Conservation (phyloP, 2,888 invertebrate species). For the Torymus tubicola region DNA sequence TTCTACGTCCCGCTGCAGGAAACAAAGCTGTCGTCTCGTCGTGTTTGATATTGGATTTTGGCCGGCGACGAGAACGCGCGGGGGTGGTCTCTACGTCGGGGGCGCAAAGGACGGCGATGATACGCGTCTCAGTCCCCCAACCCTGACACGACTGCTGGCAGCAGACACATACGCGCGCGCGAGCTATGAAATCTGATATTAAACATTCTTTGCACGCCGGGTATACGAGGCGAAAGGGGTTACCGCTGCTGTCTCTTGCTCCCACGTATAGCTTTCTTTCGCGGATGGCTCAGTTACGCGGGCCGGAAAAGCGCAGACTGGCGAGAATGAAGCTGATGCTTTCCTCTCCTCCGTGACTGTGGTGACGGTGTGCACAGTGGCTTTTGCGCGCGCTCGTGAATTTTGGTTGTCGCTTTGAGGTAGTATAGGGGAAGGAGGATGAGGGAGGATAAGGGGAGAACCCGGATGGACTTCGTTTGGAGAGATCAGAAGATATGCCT, state of each 20-base stretch:
- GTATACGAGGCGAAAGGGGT: neutral
- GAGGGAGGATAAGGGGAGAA: too few relatives aligned
- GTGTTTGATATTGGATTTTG: conserved; percentile 74
- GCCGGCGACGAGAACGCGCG: conserved; percentile 40
- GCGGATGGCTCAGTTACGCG: neutral
- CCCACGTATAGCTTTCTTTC: neutral
- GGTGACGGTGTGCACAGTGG: too few relatives aligned
- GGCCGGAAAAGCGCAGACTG: neutral
- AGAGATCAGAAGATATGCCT: too few relatives aligned
- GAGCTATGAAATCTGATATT: conserved; percentile 71
- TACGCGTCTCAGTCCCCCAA: conserved; percentile 39
- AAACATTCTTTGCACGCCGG: conserved; percentile 64
- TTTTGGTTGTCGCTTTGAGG: too few relatives aligned
- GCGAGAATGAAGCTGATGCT: too few relatives aligned
- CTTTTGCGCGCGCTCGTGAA: too few relatives aligned
- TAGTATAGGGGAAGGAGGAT: too few relatives aligned
- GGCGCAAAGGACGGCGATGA: neutral
- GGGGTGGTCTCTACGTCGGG: too few relatives aligned
- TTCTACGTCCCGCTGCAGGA: conserved; percentile 55
- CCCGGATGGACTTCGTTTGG: too few relatives aligned
- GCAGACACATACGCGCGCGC: conserved; percentile 21
- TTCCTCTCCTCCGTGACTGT: too few relatives aligned
- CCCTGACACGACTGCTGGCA: conserved; percentile 29
- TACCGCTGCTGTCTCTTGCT: neutral
- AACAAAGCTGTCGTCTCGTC: conserved; percentile 72